Evolutionary conservation across 2,888 invertebrate species (phyloP), one percentile per base, ranked within the genome.

Genomic region (Apoderus coryli): DNA sequence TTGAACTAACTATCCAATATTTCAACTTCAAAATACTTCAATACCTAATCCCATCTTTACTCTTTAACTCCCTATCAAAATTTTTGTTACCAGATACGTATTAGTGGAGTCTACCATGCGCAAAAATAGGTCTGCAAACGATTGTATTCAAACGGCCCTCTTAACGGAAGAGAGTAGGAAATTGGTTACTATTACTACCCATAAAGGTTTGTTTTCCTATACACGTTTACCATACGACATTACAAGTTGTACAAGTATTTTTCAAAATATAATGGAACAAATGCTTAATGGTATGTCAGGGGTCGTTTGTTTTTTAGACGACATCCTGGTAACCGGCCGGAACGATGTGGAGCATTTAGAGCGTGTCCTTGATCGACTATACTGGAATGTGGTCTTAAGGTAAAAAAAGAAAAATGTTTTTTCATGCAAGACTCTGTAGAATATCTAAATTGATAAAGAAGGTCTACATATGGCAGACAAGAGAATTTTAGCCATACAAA

Each of bases 141-240:
- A n/a, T n/a, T n/a, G n/a, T n/a, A n/a, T n/a, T n/a, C n/a, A n/a
- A n/a, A n/a, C n/a, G n/a, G n/a, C n/a, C n/a, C n/a, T n/a, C n/a
- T n/a, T n/a, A n/a, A n/a, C n/a, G n/a, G n/a, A n/a, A n/a, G n/a
- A n/a, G n/a, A n/a, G n/a, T n/a, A n/a, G n/a, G n/a, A n/a, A n/a
- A n/a, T n/a, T n/a, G n/a, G n/a, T n/a, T n/a, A 46, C 46, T 1
- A 41, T 49, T n/a, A 39, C 41, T 7, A 48, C 50, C 2, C 47
- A 44, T 29, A 41, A 35, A 13, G 46, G 48, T 1, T 33, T 48
- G 12, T 47, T 34, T 32, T 31, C 29, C n/a, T 44, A 42, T 34
- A 41, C 38, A 4, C 38, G 48, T 11, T 27, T 49, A 13, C 43
- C 47, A 4, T 49, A 42, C 32, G 53, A 49, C 4, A 43, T 53